These are phyloP conservation scores for Drosophila pseudotalamancana DNA, from an alignment of 2,888 invertebrate species.

Conservation along the genomic window DNA sequence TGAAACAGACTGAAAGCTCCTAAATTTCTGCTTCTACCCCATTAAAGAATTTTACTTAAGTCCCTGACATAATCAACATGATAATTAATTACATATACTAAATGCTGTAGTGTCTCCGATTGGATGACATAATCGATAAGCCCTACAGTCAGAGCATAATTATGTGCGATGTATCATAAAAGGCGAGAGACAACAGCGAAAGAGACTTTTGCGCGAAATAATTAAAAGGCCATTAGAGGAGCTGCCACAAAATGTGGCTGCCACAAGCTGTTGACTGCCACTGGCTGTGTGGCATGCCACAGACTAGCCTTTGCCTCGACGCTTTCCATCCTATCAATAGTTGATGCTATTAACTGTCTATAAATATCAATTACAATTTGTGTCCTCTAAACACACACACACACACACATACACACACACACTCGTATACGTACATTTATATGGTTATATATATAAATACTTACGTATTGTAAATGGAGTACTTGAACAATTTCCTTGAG, in stretches of 20 bases:
- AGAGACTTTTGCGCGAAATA: conserved; percentile 43
- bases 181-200: conserved; percentile 14
- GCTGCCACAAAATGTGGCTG: conserved; percentile 5
- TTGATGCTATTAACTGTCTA: conserved; percentile 55
- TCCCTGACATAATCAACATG: too few relatives aligned
- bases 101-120: too few relatives aligned
- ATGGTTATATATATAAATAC: background rate
- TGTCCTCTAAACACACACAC: background rate
- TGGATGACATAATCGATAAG: too few relatives aligned
- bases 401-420: background rate
- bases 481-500: conserved; percentile 2
- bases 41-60: too few relatives aligned
- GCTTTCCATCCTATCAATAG: conserved; percentile 31
- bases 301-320: background rate
- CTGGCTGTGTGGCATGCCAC: conserved; percentile 1
- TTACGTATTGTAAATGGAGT: background rate
- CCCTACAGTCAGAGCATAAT: background rate
- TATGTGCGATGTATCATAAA: conserved; percentile 1
- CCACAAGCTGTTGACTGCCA: background rate
- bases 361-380: conserved; percentile 50
- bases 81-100: too few relatives aligned
- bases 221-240: conserved; percentile 57
- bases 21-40: too few relatives aligned
- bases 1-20: too few relatives aligned
- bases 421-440: background rate